Conservation (phyloP, 2,888 invertebrate species). For the Trissonchulus latispiculum region DNA sequence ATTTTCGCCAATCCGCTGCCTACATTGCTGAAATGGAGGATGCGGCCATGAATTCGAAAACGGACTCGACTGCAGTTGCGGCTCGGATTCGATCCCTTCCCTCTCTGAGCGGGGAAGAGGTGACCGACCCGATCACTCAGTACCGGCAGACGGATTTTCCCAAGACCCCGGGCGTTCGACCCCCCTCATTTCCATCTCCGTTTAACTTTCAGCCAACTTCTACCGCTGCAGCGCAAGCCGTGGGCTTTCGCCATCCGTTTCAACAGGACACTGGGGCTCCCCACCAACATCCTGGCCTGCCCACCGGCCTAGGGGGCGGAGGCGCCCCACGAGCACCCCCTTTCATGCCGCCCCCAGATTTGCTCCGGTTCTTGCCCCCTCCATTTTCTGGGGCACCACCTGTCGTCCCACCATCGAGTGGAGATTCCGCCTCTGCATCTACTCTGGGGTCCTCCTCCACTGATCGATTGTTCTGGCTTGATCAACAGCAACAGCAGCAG, state of each 20-base stretch:
- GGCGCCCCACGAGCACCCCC: background rate
- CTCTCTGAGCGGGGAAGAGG: background rate
- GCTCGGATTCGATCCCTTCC: background rate
- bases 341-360: background rate
- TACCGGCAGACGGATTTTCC: background rate
- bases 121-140: background rate
- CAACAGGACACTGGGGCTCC: too few species aligned
- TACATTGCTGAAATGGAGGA: too few species aligned
- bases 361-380: background rate
- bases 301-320: background rate
- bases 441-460: background rate
- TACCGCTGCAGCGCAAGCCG: background rate
- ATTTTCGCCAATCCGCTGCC: background rate
- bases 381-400: background rate
- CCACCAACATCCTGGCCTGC: too few species aligned
- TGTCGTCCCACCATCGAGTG: background rate
- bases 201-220: background rate
- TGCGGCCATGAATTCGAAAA: too few species aligned
- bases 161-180: background rate
- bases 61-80: background rate
- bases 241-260: too few species aligned
- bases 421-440: background rate
- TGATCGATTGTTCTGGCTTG: background rate
- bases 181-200: background rate
- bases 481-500: background rate